These are phyloP conservation scores for Chrysolina americana DNA, from an alignment of 2,888 invertebrate species.

Conservation along the genomic window DNA sequence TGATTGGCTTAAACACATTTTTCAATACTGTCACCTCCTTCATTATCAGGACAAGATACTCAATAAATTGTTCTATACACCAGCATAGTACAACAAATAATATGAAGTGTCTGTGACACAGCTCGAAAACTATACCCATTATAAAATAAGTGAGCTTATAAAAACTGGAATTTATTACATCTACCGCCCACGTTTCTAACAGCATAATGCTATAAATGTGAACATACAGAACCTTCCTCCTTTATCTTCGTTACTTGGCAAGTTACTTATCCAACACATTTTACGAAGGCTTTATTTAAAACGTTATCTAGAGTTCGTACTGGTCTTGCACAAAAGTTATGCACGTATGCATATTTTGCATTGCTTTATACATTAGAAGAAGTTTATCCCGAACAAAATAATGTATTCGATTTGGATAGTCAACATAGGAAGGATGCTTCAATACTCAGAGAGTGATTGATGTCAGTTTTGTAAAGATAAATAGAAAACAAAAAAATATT, in stretches of 20 bases:
- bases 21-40: background rate
- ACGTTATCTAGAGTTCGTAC: background rate
- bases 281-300: background rate
- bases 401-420: no score
- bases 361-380: no score
- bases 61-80: background rate
- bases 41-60: background rate
- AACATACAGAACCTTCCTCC: background rate
- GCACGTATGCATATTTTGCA: background rate
- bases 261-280: background rate
- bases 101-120: background rate
- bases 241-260: background rate
- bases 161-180: slow-evolving; percentile 1
- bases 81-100: background rate
- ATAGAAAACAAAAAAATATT: no score
- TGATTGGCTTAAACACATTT: background rate
- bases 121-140: background rate
- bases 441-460: no score
- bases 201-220: background rate
- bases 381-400: no score
- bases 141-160: background rate
- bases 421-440: no score
- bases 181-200: background rate
- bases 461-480: no score
- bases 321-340: background rate